Conservation (phyloP, 2,797 vertebrate genomes). For the Garrulus glandarius region DNA sequence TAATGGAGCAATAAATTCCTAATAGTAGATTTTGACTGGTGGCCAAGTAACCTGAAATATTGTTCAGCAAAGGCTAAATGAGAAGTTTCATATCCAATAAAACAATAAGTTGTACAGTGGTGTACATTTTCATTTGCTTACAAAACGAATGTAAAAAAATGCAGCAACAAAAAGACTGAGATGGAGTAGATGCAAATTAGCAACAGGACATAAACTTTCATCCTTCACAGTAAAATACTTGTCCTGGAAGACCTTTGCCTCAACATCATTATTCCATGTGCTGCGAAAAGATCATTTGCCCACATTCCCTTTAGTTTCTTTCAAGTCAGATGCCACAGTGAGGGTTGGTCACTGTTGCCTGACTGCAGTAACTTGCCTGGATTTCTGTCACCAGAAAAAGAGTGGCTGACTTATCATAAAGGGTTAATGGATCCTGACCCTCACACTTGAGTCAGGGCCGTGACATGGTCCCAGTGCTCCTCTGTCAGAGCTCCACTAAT, state of each 20-base stretch:
- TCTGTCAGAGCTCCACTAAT: not conserved
- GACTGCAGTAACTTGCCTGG: not conserved
- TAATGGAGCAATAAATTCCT: not conserved
- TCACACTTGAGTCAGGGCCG: not conserved
- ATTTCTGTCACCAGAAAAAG: not conserved
- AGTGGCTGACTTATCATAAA: not conserved
- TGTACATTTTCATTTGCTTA: not conserved
- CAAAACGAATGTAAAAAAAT: not conserved
- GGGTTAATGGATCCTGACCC: not conserved
- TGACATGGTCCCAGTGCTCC: fast-evolving
- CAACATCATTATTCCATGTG: not conserved
- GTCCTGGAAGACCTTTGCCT: not conserved
- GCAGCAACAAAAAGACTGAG: not conserved
- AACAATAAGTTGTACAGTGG: not conserved
- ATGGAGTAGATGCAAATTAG: not conserved
- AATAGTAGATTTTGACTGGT: not conserved
- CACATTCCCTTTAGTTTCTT: not conserved
- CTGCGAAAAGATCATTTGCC: not conserved
- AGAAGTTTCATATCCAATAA: not conserved
- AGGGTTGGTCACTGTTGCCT: not conserved
- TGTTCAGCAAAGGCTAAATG: not conserved
- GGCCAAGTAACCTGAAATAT: not conserved
- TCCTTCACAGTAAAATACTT: not conserved
- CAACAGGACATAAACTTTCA: not conserved
- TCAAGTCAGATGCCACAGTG: not conserved